Base-by-base conservation (phyloP, 2,888 invertebrate species). In the Cecidostiba fungosa region DNA sequence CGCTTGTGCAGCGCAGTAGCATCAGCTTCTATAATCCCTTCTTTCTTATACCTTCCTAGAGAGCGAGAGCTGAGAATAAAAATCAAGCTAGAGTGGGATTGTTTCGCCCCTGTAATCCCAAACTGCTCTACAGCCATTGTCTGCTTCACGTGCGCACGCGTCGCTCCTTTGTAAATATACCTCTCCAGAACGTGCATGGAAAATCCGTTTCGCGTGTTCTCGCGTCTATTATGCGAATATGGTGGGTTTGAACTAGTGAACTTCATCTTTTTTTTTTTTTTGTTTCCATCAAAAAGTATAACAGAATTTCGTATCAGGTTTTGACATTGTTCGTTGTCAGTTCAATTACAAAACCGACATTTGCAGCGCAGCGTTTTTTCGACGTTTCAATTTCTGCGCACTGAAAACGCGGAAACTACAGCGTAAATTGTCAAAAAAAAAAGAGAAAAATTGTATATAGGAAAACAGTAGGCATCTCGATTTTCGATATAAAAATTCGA, bases 121-220 rank as follows among this genome's bases (percentile, higher is more conserved):
- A 78, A 78, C 47, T 54, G 72, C n/a, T 29, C 32, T 12, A 12
- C 16, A 12, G 16, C 59, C 62, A 85, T 85, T 85, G 85, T 85
- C 77, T 43, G 14, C n/a, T 77, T 82, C 70, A 82, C 70, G 70
- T 72, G 78, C n/a, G 47, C 32, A n/a, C 50, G 59, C 36, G n/a
- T 32, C 36, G 54, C 50, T 16, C 77, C 66, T 80, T 80, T 81
- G 80, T 80, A 12, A 12, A 36, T 39, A 10, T 39, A 39, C 39
- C 39, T 39, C 39, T 39, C 39, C 12, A n/a, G 3, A 54, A 8
- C 62, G 47, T 10, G 50, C 74, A 69, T 80, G 80, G 80, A 85
- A 85, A 85, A 85, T 84, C 84, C 73, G 50, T 78, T 84, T 84
- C 36, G 66, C 50, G 62, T 83, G 62, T 50, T 78, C 32, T 16